Conservation (phyloP, 1,140 invertebrate genomes). For the Spodoptera frugiperda region DNA sequence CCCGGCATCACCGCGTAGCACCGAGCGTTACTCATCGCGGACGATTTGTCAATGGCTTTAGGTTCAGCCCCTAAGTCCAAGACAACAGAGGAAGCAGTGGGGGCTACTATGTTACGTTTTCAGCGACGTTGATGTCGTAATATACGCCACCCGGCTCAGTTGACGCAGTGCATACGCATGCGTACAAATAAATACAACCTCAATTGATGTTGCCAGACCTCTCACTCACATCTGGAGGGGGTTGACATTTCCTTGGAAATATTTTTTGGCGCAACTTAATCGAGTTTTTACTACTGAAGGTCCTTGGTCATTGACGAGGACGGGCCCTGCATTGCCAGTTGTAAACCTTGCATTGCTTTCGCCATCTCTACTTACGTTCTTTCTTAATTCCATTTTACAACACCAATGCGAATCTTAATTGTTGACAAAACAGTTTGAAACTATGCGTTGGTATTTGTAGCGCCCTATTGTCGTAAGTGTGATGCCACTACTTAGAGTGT, state of each 20-base stretch:
- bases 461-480: conserved; percentile 27
- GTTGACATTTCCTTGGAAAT: conserved; percentile 7
- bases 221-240: conserved; percentile 5
- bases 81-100: conserved; percentile 62
- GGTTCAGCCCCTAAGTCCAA: conserved; percentile 62
- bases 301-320: too few relatives aligned
- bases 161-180: conserved; percentile 58
- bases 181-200: conserved; percentile 48
- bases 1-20: conserved; percentile 91
- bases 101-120: conserved; percentile 75
- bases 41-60: conserved; percentile 64
- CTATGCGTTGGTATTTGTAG: conserved; percentile 4
- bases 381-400: background rate
- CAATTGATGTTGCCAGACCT: conserved; percentile 27
- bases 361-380: too few relatives aligned
- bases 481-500: conserved; percentile 61
- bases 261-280: background rate
- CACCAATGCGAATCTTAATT: background rate
- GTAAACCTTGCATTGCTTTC: too few relatives aligned
- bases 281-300: too few relatives aligned
- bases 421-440: conserved; percentile 24
- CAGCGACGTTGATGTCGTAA: conserved; percentile 77
- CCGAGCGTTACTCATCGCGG: conserved; percentile 81
- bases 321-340: too few relatives aligned
- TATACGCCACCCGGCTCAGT: conserved; percentile 57